phyloP scores from a whole-genome alignment of 2,888 invertebrate genomes.

The Drosophila cyrtoloma region DNA sequence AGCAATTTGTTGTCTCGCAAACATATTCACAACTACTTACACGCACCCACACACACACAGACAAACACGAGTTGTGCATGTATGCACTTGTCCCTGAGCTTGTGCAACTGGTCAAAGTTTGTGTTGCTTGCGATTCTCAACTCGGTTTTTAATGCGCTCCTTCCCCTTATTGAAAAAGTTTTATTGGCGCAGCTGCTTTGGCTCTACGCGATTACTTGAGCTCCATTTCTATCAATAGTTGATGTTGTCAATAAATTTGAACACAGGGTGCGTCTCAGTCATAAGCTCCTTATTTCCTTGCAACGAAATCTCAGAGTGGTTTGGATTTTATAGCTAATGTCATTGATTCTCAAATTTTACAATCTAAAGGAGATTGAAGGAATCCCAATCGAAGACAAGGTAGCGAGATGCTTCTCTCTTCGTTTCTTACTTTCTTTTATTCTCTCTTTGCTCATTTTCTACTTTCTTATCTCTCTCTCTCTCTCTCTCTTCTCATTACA shows the following conservation, averaged over 20 bases:
- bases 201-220: constrained; percentile 48
- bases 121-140: constrained; percentile 55
- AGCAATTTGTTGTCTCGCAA: constrained; percentile 72
- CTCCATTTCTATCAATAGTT: constrained; percentile 45
- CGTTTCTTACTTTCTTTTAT: too few species aligned
- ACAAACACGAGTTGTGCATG: background rate
- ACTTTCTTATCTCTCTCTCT: background rate
- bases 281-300: background rate
- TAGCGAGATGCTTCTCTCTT: background rate
- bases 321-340: background rate
- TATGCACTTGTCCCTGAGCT: constrained; percentile 29
- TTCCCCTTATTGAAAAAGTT: constrained; percentile 73
- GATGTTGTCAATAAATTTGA: constrained; percentile 38
- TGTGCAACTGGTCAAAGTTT: constrained; percentile 70
- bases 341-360: background rate
- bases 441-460: too few species aligned
- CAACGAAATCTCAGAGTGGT: background rate
- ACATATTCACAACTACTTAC: constrained; percentile 31
- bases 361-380: background rate
- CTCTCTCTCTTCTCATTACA: too few species aligned
- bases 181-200: constrained; percentile 70
- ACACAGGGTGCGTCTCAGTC: background rate
- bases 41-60: constrained; percentile 9
- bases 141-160: constrained; percentile 61
- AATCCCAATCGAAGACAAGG: background rate